These are phyloP conservation scores for Glaucomys volans DNA, from an alignment of 2,113 vertebrate genomes.

Conservation along the genomic window DNA sequence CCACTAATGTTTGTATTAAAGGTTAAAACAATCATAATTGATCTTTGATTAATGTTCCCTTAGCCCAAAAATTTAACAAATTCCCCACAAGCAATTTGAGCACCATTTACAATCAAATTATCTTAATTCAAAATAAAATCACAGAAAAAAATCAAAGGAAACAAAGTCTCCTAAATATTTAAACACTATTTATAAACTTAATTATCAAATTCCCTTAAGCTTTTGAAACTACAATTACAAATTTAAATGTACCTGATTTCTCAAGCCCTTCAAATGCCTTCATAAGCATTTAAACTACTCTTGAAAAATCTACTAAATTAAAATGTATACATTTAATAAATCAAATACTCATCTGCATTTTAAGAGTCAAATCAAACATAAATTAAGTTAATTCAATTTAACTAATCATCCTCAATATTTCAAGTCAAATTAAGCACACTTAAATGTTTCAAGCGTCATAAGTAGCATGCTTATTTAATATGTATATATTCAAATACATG, in stretches of 20 bases:
- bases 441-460: neutral
- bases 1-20: neutral
- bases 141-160: neutral
- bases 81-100: neutral
- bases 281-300: neutral
- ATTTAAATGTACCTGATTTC: conserved; percentile 36
- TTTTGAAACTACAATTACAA: conserved; percentile 16
- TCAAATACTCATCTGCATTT: conserved; percentile 21
- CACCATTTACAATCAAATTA: neutral
- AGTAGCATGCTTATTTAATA: neutral
- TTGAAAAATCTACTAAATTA: conserved; percentile 1
- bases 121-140: conserved; percentile 20
- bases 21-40: neutral
- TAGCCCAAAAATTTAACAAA: neutral
- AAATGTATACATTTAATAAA: neutral
- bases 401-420: conserved; percentile 8
- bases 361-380: conserved; percentile 37
- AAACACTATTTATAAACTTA: neutral
- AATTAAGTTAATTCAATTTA: conserved; percentile 28
- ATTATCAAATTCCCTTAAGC: conserved; percentile 7
- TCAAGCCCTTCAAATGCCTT: neutral
- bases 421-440: conserved; percentile 20
- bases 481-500: neutral
- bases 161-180: neutral
- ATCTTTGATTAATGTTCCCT: neutral